A percentile compares a stretch with the other conserved stretches of the same genome.
Evolutionary conservation across 2,888 invertebrate genomes (phyloP).

Genomic region (Tetranychus piercei): DNA sequence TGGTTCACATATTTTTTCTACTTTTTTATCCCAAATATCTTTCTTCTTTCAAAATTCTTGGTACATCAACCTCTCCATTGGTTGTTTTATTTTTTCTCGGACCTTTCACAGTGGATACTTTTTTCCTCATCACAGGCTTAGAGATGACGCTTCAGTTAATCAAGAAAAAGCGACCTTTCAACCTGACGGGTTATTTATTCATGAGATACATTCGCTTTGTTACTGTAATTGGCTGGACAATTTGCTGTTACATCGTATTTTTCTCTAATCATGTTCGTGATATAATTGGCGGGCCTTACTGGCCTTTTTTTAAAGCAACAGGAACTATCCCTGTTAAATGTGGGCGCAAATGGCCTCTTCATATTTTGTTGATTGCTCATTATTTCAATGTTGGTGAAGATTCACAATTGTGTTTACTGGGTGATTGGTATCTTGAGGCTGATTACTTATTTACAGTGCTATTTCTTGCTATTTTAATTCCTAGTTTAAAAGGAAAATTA

Average conservation of each 20-base stretch:
- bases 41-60: neutral
- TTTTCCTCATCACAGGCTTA: neutral
- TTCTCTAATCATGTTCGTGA: neutral
- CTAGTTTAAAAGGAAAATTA: neutral
- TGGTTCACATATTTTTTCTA: neutral
- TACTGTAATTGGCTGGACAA: neutral
- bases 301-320: neutral
- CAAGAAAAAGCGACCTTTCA: neutral
- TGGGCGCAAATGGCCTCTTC: neutral
- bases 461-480: neutral
- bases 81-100: neutral
- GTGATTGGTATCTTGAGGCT: neutral
- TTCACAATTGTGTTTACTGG: neutral
- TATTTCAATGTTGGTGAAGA: neutral
- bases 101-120: slow-evolving; percentile 4
- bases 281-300: neutral
- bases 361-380: neutral
- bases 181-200: neutral
- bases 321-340: neutral
- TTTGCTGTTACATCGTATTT: neutral
- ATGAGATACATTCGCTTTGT: neutral
- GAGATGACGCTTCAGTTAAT: neutral
- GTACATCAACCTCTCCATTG: neutral
- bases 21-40: neutral
- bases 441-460: neutral